These are phyloP conservation scores for Exocentrus adspersus DNA, from an alignment of 2,888 invertebrate genomes.

Conservation along the genomic window DNA sequence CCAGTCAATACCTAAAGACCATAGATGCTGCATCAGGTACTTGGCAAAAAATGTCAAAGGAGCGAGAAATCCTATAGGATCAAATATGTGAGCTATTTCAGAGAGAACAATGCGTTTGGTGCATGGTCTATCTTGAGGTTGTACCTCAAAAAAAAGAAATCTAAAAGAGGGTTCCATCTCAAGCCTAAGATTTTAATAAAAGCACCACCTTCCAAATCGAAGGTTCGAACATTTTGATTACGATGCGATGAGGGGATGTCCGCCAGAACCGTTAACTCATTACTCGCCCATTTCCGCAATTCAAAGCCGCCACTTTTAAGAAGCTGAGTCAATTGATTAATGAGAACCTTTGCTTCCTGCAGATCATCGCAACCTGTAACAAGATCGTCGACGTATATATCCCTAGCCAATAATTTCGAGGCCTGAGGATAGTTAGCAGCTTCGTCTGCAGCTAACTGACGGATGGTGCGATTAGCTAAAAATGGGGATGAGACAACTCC, in stretches of 20 bases:
- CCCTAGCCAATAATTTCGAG: neutral
- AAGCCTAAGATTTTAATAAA: neutral
- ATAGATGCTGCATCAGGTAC: constrained; percentile 28
- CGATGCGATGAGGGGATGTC: neutral
- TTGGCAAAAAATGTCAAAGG: constrained; percentile 21
- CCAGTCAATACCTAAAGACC: constrained; percentile 27
- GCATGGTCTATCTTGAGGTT: neutral
- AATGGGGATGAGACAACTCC: neutral
- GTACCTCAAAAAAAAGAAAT: neutral
- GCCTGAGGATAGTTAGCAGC: neutral
- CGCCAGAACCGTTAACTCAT: neutral
- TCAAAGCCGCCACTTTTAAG: neutral
- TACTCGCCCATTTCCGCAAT: constrained; percentile 13
- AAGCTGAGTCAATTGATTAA: neutral
- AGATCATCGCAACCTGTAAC: neutral
- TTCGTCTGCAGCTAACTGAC: neutral
- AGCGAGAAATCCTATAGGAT: constrained; percentile 13
- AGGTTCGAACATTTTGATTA: neutral
- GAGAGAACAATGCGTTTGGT: neutral
- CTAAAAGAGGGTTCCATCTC: neutral
- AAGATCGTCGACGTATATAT: neutral
- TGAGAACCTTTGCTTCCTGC: neutral
- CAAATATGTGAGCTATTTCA: constrained; percentile 8
- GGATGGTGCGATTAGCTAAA: neutral
- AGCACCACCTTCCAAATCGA: neutral